Evolutionary conservation across 2,113 vertebrate species (phyloP), one percentile per base, ranked within the genome.

Genomic region (Engystomops pustulosus): DNA sequence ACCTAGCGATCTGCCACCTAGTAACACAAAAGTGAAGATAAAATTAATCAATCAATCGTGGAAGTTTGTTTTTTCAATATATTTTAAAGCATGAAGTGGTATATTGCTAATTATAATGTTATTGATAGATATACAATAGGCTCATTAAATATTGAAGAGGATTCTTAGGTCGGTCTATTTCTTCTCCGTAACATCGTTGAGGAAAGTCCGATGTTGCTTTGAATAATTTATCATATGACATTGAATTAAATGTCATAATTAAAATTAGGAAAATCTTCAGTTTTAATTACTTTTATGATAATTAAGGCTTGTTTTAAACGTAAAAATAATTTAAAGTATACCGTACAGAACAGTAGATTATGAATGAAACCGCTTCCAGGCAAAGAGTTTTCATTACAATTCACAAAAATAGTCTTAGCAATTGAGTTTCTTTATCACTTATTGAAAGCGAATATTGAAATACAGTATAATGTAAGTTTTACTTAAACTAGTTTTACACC

Each of bases 271-370:
- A 36, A 38, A 18, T 34, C 34, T 67, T 67, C 17, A 18, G 34
- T 68, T 69, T 69, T 38, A 69, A 69, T 69, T 38, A 17, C 67
- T 20, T 69, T 36, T 69, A 41, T 69, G 67, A 69, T 69, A 69
- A 69, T 69, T 69, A 69, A 8, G 15, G 17, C 67, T 36, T 68
- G 23, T n/a, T 12, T 6, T 36, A 36, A 36, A 68, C 1, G 34
- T 36, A 68, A n/a, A 11, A 38, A 41, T 38, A 69, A n/a, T 69
- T 38, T 69, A 69, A 69, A n/a, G 8, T 3, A 67, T 38, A 36
- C 34, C 20, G 41, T 23, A 41, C 27, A 69, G 36, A 41, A 38
- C 34, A 41, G 34, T 69, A 67, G 30, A 23, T 17, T 34, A 18
- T 67, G 62, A 34, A 67, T 62, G 10, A 23, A 67, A 67, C 15